Evolutionary conservation across 2,888 invertebrate genomes (phyloP).

Genomic region (Tineola bisselliella): DNA sequence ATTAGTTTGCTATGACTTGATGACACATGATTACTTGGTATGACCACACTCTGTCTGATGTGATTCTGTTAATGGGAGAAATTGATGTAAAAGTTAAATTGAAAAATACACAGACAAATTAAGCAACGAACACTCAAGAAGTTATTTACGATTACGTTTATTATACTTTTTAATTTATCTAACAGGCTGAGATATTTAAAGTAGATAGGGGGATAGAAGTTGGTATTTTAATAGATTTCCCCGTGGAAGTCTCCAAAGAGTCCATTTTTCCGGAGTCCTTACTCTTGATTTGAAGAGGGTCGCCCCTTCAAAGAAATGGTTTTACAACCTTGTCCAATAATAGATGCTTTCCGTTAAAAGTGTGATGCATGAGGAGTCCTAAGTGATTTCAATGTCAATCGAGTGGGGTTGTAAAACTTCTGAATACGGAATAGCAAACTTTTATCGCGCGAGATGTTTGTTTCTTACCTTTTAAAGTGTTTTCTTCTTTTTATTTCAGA

Average conservation of each 20-base stretch:
- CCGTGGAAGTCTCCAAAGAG: constrained; percentile 9
- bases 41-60: too few relatives aligned
- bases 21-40: too few relatives aligned
- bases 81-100: background rate
- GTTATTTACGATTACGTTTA: background rate
- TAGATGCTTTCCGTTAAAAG: constrained; percentile 45
- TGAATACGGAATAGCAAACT: background rate
- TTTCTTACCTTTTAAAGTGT: background rate
- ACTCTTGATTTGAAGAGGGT: constrained; percentile 50
- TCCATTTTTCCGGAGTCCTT: constrained; percentile 26
- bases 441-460: background rate
- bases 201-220: constrained; percentile 2
- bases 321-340: constrained; percentile 52
- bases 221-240: constrained; percentile 13
- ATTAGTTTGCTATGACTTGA: too few relatives aligned
- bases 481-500: background rate
- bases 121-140: background rate
- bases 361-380: constrained; percentile 16
- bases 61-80: too few relatives aligned
- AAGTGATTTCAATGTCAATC: constrained; percentile 9
- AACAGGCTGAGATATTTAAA: background rate
- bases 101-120: background rate
- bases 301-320: constrained; percentile 41
- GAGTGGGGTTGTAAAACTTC: background rate
- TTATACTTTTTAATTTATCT: constrained; percentile 6